A percentile compares a stretch with the other conserved stretches of the same genome.
Evolutionary conservation across 2,797 vertebrate genomes (phyloP).

Genomic region (Pangasius djambal): DNA sequence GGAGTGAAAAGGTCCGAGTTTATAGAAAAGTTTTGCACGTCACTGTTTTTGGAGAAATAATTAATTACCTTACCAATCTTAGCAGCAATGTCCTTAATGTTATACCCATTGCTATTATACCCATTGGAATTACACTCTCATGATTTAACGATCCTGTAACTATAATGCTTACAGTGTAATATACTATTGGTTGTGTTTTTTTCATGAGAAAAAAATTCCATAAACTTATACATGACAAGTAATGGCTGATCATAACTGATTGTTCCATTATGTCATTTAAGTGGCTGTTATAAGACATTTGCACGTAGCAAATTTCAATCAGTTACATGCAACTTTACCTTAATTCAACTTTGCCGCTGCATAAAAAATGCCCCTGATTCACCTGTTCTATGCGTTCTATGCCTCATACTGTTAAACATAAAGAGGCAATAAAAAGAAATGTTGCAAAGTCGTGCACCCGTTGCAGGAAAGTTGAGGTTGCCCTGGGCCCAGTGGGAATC

Average conservation of each 20-base stretch:
- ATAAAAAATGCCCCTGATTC: neutral
- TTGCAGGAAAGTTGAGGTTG: constrained; percentile 70
- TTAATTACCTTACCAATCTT: neutral
- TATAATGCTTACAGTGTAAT: neutral
- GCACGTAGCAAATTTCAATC: neutral
- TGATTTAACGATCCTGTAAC: neutral
- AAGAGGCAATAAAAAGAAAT: neutral
- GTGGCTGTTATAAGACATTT: neutral
- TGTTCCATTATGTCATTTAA: neutral
- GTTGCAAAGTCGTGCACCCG: constrained; percentile 45
- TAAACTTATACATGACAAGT: neutral
- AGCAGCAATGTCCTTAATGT: neutral
- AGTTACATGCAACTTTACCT: neutral
- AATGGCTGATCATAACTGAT: neutral
- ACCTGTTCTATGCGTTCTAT: neutral
- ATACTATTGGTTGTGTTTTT: neutral
- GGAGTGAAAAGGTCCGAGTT: neutral
- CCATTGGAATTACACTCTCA: neutral
- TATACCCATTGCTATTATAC: neutral
- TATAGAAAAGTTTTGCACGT: neutral
- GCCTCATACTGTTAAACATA: neutral
- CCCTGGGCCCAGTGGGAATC: constrained; percentile 75
- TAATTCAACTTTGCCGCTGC: neutral
- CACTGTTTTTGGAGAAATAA: neutral
- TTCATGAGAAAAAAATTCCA: neutral